Conservation (phyloP, 2,113 vertebrate genomes). For the Cebidichthys violaceus region DNA sequence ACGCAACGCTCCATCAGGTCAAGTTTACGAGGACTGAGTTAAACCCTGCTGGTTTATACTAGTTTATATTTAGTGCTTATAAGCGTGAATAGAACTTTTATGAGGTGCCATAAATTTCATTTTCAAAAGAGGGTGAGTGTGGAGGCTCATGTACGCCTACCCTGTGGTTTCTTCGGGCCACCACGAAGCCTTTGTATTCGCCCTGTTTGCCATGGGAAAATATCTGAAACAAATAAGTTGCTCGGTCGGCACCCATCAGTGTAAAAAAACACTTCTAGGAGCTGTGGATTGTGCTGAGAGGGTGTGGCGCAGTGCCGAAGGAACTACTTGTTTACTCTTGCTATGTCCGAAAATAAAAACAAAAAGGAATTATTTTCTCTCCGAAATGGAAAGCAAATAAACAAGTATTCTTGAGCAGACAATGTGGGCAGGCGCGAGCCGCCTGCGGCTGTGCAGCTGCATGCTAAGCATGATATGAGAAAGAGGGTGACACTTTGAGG, state of each 20-base stretch:
- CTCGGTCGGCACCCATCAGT: conserved; percentile 74
- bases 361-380: conserved; percentile 74
- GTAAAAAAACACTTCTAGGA: conserved; percentile 79
- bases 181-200: conserved; percentile 81
- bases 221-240: conserved; percentile 84
- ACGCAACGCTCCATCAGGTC: conserved; percentile 53
- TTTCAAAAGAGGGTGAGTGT: conserved; percentile 77
- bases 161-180: conserved; percentile 79
- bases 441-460: conserved; percentile 57
- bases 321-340: conserved; percentile 78
- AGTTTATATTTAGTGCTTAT: conserved; percentile 80
- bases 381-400: conserved; percentile 77
- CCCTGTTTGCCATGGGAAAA: conserved; percentile 84
- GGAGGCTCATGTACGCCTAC: conserved; percentile 75
- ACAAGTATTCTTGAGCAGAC: conserved; percentile 75
- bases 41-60: conserved; percentile 63
- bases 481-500: conserved; percentile 37
- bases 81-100: conserved; percentile 81
- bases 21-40: conserved; percentile 63
- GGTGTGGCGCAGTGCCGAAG: conserved; percentile 69
- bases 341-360: conserved; percentile 70
- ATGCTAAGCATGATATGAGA: conserved; percentile 46
- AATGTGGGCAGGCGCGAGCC: conserved; percentile 63
- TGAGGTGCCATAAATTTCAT: conserved; percentile 81
- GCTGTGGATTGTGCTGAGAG: conserved; percentile 75